Evolutionary conservation across 2,113 vertebrate genomes (phyloP), one percentile per base, ranked within the genome.

Genomic region (Vidua chalybeata): DNA sequence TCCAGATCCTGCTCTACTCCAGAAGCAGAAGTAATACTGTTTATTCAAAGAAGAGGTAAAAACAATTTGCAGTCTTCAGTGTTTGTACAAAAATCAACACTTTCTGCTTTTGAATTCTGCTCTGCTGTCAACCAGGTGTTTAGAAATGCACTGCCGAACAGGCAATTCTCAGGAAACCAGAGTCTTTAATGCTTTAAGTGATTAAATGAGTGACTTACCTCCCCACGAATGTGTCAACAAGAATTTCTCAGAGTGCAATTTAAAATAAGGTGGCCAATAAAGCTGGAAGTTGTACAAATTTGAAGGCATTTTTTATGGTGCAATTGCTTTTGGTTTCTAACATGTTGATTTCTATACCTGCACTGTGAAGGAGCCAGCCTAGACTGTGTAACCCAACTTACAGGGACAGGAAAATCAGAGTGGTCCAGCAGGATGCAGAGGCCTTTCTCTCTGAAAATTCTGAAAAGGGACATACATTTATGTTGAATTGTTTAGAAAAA

Each of bases 361-460:
- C 26, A 54, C 21, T 30, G 4, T n/a, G 37, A 73, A 49, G 22
- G 3, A 16, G 11, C 8, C 71, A 35, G 24, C 17, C 9, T 62
- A 37, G n/a, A 43, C 24, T 61, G 16, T 51, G 35, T 43, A 68
- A 88, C 13, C 12, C 24, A 33, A 1, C 27, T 63, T 28, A 61
- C 0, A 1, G 1, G 1, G 6, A 24, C 11, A 71, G 30, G 19
- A 68, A 79, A 79, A 39, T 23, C 51, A 37, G 10, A 71, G 2
- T 2, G 1, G 3, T n/a, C 33, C 19, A 83, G n/a, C 17, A 66
- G 64, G 62, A 90, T 4, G 2, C 11, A 87, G 31, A 76, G 18
- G 33, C 11, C 6, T 73, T 35, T 66, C 4, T 4, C 27, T 6
- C 20, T 28, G 8, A 35, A 26, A 62, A 54, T 67, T 66, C 48